Conservation (phyloP, 2,888 invertebrate species). For the Melanostoma mellinum region DNA sequence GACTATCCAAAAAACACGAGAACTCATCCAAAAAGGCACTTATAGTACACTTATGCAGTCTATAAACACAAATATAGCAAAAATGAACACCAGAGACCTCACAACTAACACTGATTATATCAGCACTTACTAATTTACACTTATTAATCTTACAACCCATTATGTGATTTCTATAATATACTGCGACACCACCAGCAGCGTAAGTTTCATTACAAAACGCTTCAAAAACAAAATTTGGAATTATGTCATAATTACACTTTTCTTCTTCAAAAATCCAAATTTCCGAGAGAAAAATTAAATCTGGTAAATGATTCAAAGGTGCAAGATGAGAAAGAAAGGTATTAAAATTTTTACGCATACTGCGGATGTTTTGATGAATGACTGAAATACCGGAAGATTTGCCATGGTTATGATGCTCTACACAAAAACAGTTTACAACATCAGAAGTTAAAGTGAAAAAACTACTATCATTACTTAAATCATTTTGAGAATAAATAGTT, state of each 20-base stretch:
- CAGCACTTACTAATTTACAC: conserved; percentile 1
- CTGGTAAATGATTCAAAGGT: no score
- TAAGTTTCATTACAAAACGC: no score
- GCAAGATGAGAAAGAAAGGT: no score
- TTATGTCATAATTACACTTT: no score
- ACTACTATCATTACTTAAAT: not conserved
- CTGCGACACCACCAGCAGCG: conserved; percentile 25
- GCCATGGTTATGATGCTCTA: conserved; percentile 14
- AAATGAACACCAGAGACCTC: conserved; percentile 4
- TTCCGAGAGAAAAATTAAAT: no score
- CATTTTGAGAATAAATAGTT: not conserved
- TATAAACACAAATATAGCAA: conserved; percentile 12
- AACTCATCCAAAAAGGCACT: conserved; percentile 1
- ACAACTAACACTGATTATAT: conserved; percentile 5
- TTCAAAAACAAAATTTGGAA: no score
- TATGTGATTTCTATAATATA: conserved; percentile 17
- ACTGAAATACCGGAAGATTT: conserved; percentile 13
- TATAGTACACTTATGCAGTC: conserved; percentile 14
- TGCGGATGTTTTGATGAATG: not conserved
- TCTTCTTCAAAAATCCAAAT: no score
- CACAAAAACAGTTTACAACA: conserved; percentile 24
- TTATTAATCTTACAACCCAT: not conserved
- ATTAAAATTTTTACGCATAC: not conserved
- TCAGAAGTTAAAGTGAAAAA: not conserved
- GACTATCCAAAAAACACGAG: conserved; percentile 1